Conservation (phyloP, 53 echinoderm and acorn worm species). For the Zoroaster sp. region DNA sequence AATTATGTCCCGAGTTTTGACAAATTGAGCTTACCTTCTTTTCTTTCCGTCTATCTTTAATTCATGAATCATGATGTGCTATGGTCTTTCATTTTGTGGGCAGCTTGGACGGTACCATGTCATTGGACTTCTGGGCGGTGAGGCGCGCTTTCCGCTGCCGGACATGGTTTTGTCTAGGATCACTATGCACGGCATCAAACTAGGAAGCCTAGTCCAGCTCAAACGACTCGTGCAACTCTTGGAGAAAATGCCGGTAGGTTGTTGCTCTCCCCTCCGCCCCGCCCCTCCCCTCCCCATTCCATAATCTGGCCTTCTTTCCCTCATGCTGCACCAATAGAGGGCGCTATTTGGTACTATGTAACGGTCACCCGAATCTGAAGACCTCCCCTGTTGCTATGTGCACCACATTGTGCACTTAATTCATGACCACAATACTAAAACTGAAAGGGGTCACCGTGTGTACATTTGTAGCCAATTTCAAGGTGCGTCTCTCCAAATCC, state of each 20-base stretch:
- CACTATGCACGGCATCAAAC: background rate
- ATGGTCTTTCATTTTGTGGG: no score
- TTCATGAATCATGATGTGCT: no score
- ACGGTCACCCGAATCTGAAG: background rate
- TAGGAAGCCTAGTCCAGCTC: background rate
- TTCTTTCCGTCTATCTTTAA: no score
- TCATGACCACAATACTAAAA: no score
- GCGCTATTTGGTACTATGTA: no score
- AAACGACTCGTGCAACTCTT: background rate
- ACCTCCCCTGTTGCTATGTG: background rate
- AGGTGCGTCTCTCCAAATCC: no score
- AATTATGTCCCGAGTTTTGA: no score
- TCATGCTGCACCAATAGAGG: no score
- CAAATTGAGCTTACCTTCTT: no score
- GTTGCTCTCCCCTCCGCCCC: background rate
- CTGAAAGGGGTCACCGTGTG: no score
- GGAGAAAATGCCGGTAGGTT: background rate
- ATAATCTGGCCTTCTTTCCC: background rate
- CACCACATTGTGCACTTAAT: no score
- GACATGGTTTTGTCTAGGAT: background rate
- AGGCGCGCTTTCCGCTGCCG: background rate
- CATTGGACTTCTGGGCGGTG: background rate
- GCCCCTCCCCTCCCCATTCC: background rate
- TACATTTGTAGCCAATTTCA: no score
- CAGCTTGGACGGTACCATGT: conserved; percentile 21